Percentiles rank a stretch among this genome's conserved stretches.
phyloP scores from a whole-genome alignment of 1,140 invertebrate species.

The Stegodyphus dumicola region DNA sequence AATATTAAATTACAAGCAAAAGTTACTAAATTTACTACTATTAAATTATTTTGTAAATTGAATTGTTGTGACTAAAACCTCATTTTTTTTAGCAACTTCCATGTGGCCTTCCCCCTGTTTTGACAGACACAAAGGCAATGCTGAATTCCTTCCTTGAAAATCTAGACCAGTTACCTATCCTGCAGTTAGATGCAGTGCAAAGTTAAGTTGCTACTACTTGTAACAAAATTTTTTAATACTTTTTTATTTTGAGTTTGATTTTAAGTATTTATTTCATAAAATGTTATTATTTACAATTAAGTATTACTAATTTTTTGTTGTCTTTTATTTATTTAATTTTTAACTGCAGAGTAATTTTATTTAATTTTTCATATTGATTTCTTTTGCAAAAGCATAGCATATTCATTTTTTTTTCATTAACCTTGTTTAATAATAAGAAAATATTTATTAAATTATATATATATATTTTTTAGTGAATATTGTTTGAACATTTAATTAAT shows the following conservation, averaged over 20 bases:
- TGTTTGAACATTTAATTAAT: too few species aligned
- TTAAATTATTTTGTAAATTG: too few species aligned
- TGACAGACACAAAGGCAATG: slow-evolving; percentile 22
- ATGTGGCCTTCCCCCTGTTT: slow-evolving; percentile 44
- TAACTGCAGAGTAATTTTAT: background rate
- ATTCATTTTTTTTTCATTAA: too few species aligned
- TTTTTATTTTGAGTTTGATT: background rate
- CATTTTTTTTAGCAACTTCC: slow-evolving; percentile 30
- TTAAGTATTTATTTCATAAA: background rate
- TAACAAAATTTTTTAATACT: background rate
- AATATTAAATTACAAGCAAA: too few species aligned
- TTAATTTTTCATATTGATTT: background rate
- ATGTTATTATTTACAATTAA: background rate
- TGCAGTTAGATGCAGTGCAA: slow-evolving; percentile 56
- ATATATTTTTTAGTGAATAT: too few species aligned
- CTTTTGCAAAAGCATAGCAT: background rate
- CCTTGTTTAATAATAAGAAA: too few species aligned
- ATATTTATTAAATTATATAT: too few species aligned
- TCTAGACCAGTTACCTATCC: slow-evolving; percentile 40
- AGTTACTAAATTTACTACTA: too few species aligned
- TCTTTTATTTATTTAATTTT: background rate
- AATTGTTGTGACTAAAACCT: background rate
- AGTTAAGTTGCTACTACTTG: slow-evolving; percentile 1
- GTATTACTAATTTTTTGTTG: background rate
- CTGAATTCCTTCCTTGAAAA: slow-evolving; percentile 40